phyloP scores from a whole-genome alignment of 2,888 invertebrate species.

The Eledona agricola region DNA sequence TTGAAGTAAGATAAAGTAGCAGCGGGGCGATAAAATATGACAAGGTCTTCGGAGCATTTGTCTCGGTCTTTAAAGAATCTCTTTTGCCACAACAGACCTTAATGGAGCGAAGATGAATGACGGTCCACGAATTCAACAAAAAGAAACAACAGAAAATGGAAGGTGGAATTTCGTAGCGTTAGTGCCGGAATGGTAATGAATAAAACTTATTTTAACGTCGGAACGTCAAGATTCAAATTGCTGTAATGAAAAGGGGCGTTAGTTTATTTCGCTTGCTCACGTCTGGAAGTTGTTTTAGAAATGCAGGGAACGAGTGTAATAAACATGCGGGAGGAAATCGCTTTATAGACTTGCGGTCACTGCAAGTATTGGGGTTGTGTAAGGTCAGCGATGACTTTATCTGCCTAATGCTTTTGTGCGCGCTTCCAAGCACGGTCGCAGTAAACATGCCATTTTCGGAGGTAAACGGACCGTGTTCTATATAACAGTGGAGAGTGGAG shows the following conservation, averaged over 20 bases:
- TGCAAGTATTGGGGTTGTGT: slow-evolving; percentile 1
- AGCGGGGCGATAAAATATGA: slow-evolving; percentile 18
- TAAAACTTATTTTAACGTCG: too few species aligned
- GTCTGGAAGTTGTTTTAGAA: slow-evolving; percentile 16
- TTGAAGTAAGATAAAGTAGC: slow-evolving; percentile 18
- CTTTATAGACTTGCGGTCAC: slow-evolving; percentile 26
- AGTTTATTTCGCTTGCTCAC: slow-evolving; percentile 17
- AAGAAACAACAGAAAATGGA: slow-evolving; percentile 35
- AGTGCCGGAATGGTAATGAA: too few species aligned
- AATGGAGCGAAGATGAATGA: slow-evolving; percentile 33
- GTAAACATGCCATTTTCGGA: slow-evolving; percentile 24
- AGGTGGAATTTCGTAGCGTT: too few species aligned
- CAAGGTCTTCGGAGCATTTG: slow-evolving; percentile 9
- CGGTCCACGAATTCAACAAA: slow-evolving; percentile 23
- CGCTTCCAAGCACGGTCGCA: slow-evolving; percentile 7
- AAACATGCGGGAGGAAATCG: slow-evolving; percentile 33
- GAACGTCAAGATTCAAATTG: slow-evolving; percentile 29
- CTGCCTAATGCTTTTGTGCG: slow-evolving; percentile 11
- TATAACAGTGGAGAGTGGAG: slow-evolving; percentile 16
- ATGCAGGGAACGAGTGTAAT: slow-evolving; percentile 19
- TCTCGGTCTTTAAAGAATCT: slow-evolving; percentile 17
- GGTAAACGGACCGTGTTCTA: slow-evolving; percentile 16
- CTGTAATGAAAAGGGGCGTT: slow-evolving; percentile 14
- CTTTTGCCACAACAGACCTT: slow-evolving; percentile 11
- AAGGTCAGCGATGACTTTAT: slow-evolving; percentile 4